Evolutionary conservation across 2,797 vertebrate species (phyloP).

Genomic region (Euphonia xanthogaster): DNA sequence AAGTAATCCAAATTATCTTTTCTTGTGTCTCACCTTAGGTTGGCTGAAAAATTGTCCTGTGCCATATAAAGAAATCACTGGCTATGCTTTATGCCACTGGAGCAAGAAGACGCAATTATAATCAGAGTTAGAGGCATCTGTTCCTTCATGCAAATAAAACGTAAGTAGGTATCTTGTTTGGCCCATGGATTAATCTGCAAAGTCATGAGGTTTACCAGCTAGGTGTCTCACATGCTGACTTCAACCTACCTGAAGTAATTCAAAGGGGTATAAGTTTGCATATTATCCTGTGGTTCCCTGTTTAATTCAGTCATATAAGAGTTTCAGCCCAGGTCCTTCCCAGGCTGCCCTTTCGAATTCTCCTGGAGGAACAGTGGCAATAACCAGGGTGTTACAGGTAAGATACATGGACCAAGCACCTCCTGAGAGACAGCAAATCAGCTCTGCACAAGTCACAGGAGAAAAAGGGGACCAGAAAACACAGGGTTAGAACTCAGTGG

Average conservation of each 20-base stretch:
- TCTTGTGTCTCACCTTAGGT: rapidly evolving
- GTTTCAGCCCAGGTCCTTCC: background rate
- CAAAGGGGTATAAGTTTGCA: background rate
- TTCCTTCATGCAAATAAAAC: background rate
- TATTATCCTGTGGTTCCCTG: background rate
- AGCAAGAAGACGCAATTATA: background rate
- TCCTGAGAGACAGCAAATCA: background rate
- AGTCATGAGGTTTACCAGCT: background rate
- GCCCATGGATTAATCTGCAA: background rate
- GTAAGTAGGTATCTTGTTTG: background rate
- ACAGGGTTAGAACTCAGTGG: background rate
- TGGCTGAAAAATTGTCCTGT: background rate
- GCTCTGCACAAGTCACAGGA: background rate
- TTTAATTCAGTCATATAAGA: background rate
- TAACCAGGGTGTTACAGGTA: background rate
- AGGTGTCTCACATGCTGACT: background rate
- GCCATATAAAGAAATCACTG: background rate
- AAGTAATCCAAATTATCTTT: background rate
- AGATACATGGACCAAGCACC: background rate
- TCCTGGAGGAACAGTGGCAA: background rate
- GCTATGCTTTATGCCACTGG: background rate
- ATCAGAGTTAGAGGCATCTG: background rate
- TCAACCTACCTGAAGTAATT: background rate
- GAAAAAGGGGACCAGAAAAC: background rate
- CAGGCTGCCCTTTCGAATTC: background rate